phyloP scores from a whole-genome alignment of 2,888 invertebrate species.

The Pammene aurita region DNA sequence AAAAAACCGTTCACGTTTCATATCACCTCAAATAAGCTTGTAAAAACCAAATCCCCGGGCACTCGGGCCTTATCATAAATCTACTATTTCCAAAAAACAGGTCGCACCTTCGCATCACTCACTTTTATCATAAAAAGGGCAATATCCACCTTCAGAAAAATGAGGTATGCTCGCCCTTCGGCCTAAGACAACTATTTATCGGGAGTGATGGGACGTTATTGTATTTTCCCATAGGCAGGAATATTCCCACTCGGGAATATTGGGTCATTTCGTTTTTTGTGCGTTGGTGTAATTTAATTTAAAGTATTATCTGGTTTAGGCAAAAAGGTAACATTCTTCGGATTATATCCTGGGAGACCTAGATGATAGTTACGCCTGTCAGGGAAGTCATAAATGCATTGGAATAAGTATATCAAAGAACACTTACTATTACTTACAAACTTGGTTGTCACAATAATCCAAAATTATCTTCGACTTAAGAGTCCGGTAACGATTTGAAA shows the following conservation, averaged over 20 bases:
- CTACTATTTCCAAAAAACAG: constrained; percentile 37
- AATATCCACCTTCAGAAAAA: constrained; percentile 43
- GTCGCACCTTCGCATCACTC: constrained; percentile 46
- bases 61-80: constrained; percentile 40
- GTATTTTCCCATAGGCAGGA: neutral
- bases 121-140: constrained; percentile 47
- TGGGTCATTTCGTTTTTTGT: neutral
- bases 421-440: too few relatives aligned
- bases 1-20: neutral
- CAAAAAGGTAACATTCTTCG: too few relatives aligned
- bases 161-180: constrained; percentile 46
- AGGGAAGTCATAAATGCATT: too few relatives aligned
- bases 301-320: too few relatives aligned
- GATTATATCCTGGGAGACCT: too few relatives aligned
- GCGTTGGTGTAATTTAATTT: too few relatives aligned
- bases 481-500: too few relatives aligned
- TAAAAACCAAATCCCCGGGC: constrained; percentile 23
- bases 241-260: neutral
- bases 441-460: too few relatives aligned
- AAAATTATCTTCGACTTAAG: too few relatives aligned
- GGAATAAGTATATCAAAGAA: too few relatives aligned
- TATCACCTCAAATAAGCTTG: constrained; percentile 23
- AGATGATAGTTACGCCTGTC: too few relatives aligned
- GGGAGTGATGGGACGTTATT: constrained; percentile 17
- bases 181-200: constrained; percentile 47